Base-by-base conservation (phyloP, 2,113 vertebrate species). In the Sisor rabdophorus region DNA sequence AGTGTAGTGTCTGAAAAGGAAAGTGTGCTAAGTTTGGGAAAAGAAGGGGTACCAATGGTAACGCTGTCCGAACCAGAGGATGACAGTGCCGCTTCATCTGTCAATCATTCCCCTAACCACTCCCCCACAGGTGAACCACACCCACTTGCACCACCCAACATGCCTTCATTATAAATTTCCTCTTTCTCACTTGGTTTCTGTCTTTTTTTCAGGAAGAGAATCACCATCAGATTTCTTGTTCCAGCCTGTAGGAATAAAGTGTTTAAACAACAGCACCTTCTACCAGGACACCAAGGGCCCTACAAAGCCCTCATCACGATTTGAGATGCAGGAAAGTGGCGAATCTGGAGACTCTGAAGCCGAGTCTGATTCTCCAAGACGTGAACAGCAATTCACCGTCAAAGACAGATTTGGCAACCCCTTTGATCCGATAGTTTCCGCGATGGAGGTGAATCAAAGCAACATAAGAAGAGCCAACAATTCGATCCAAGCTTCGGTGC, bases 321-420 rank as follows among this genome's bases (percentile, higher is more conserved):
- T 56, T n/a, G 74, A 72, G 59, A 68, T 85, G 47, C 83, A 84
- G 65, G 95, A 98, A 79, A 98, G 96, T 89, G 96, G 94, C 0
- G 97, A 99, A 86, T 98, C 96, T 0, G 97, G 96, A 15, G 97
- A 98, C 85, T 99, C 97, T 0, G 97, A 98, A 90, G 96, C 97
- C 0, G 96, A 98, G 81, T 94, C 93, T 0, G 83, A 92, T 75
- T 91, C 92, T 0, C 68, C 59, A 90, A 63, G 44, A 54, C 28
- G 54, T 12, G 69, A 71, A 24, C 89, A 89, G 79, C 69, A 76
- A 75, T 52, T 44, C 4, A 26, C 48, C 0, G 3, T 40, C 55
- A 74, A 72, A 64, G 36, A 70, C 30, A 63, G 65, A 70, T 5
- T 48, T 40, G 71, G 70, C 54, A 82, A 82, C 32, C 81, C 55